A percentile compares a stretch with the other conserved stretches of the same genome.
phyloP scores from a whole-genome alignment of 2,888 invertebrate species.

The Drosophila peninsularis region DNA sequence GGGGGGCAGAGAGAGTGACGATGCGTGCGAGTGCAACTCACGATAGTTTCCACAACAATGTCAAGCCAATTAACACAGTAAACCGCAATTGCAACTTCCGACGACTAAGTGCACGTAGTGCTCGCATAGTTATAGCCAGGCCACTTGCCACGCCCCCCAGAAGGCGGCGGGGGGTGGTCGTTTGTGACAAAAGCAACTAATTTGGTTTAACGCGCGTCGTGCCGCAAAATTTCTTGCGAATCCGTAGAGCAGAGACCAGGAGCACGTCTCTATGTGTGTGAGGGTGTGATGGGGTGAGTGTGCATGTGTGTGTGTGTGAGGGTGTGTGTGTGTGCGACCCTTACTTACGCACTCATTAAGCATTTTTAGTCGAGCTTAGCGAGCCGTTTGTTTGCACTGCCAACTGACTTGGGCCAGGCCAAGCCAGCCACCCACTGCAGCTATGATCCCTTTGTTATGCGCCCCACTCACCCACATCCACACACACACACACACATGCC shows the following conservation, averaged over 20 bases:
- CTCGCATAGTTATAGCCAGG: conserved; percentile 41
- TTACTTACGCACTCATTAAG: conserved; percentile 71
- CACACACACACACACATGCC: conserved; percentile 31
- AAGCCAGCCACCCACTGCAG: background rate
- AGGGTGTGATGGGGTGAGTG: background rate
- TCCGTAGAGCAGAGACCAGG: conserved; percentile 23
- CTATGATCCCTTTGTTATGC: background rate
- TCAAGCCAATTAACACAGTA: conserved; percentile 75
- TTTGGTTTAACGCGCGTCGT: conserved; percentile 76
- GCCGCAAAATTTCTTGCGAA: conserved; percentile 74
- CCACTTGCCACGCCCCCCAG: conserved; percentile 8
- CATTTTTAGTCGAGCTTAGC: conserved; percentile 79
- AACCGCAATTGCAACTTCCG: conserved; percentile 77
- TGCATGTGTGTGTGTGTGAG: background rate
- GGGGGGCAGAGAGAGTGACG: background rate
- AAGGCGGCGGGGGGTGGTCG: conserved; percentile 47
- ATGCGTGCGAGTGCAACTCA: conserved; percentile 37
- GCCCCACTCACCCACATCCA: conserved; percentile 27
- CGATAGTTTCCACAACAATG: conserved; percentile 67
- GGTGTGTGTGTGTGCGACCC: conserved; percentile 41
- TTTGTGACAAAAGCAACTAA: conserved; percentile 79
- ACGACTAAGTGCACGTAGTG: conserved; percentile 71
- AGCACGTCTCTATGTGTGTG: background rate
- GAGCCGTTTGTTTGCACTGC: conserved; percentile 76
- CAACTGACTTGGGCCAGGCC: conserved; percentile 36